A percentile compares a stretch with the other conserved stretches of the same genome.
These are phyloP conservation scores for Thymelicus lineola DNA, from an alignment of 2,888 invertebrate species.

Conservation along the genomic window DNA sequence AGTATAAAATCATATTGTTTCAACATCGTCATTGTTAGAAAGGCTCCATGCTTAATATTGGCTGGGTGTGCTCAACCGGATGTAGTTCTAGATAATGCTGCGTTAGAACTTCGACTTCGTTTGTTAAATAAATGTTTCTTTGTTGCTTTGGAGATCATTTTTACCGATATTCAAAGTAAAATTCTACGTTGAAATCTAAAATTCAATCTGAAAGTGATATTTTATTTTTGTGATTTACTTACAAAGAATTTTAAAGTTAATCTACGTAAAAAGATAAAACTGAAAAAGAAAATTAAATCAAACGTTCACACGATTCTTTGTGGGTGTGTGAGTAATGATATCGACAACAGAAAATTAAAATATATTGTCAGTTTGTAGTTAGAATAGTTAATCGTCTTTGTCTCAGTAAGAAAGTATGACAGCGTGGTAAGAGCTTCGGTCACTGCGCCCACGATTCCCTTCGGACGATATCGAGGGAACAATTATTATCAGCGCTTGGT, in stretches of 20 bases:
- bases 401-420: slow-evolving; percentile 41
- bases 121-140: no score
- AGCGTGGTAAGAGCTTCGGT: slow-evolving; percentile 51
- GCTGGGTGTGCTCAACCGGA: no score
- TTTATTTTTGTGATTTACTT: no score
- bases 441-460: slow-evolving; percentile 66
- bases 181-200: no score
- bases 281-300: neutral
- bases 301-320: neutral
- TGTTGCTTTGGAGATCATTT: no score
- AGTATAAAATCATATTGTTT: no score
- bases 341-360: slow-evolving; percentile 32
- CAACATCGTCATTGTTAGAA: no score
- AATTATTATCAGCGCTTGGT: slow-evolving; percentile 58
- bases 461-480: slow-evolving; percentile 62
- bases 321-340: slow-evolving; percentile 34
- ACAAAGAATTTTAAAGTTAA: neutral
- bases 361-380: slow-evolving; percentile 22
- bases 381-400: slow-evolving; percentile 33
- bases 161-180: no score
- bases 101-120: no score
- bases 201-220: no score
- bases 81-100: no score
- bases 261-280: neutral
- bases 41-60: no score